Conservation (phyloP, 1,140 invertebrate species). For the Eulimnadia texana region DNA sequence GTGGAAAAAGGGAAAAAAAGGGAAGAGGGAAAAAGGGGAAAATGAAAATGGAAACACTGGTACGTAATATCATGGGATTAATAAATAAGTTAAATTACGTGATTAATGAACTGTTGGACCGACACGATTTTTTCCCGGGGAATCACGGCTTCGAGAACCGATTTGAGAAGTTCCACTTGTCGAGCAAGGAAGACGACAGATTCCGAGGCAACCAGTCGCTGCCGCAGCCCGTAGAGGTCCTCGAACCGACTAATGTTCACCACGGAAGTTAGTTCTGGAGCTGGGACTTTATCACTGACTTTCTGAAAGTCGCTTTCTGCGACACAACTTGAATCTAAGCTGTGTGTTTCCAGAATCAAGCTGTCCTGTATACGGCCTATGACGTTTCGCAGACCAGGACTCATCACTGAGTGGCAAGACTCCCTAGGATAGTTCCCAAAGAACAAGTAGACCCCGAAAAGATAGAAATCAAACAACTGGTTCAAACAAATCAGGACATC, state of each 20-base stretch:
- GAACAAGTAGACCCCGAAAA: conserved; percentile 78
- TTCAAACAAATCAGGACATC: conserved; percentile 81
- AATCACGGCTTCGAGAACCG: conserved; percentile 62
- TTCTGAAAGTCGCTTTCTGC: no score
- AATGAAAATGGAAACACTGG: no score
- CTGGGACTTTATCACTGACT: conserved; percentile 5
- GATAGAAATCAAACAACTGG: conserved; percentile 90
- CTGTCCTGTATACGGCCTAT: conserved; percentile 21
- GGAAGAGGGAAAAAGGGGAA: no score
- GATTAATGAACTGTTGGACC: conserved; percentile 8
- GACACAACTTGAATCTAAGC: no score
- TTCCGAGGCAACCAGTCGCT: conserved; percentile 29
- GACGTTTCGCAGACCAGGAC: conserved; percentile 53
- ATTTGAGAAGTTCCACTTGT: conserved; percentile 67
- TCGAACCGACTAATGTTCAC: conserved; percentile 7
- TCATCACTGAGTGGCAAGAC: conserved; percentile 55
- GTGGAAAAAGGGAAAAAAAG: no score
- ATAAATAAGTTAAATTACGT: conserved; percentile 8
- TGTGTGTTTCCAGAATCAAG: background rate
- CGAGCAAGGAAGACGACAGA: conserved; percentile 68
- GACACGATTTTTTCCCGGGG: conserved; percentile 26
- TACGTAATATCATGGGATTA: no score
- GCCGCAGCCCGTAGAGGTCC: conserved; percentile 13
- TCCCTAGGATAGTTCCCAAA: conserved; percentile 48
- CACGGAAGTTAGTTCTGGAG: background rate